Conservation (phyloP, 2,113 vertebrate genomes). For the Balaeniceps rex region DNA sequence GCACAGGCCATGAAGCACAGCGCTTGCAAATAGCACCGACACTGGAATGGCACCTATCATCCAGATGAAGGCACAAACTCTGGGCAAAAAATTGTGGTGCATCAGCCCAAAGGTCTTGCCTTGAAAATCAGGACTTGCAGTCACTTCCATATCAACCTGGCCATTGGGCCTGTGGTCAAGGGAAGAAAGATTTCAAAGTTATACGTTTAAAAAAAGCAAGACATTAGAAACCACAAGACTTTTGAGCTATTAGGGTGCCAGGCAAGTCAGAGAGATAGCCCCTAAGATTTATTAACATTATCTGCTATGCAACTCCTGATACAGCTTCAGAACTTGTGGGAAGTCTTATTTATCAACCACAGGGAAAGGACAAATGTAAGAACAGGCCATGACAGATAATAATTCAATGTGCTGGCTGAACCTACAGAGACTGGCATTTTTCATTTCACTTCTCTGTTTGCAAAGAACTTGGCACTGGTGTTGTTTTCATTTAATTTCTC, state of each 20-base stretch:
- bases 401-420: constrained; percentile 48
- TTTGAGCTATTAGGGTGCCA: constrained; percentile 53
- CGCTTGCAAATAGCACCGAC: neutral
- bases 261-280: constrained; percentile 17
- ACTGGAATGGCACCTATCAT: no score
- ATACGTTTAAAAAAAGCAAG: neutral
- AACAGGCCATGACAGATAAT: constrained; percentile 50
- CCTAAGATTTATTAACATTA: constrained; percentile 49
- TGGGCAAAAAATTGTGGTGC: no score
- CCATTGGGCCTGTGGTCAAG: neutral
- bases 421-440: constrained; percentile 45
- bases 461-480: constrained; percentile 53
- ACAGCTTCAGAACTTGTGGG: constrained; percentile 40
- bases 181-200: neutral
- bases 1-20: neutral
- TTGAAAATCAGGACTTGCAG: neutral
- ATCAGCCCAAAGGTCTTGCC: neutral
- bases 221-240: neutral
- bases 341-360: constrained; percentile 63
- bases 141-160: neutral
- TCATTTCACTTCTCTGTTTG: constrained; percentile 62
- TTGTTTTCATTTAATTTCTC: constrained; percentile 68
- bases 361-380: constrained; percentile 55
- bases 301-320: constrained; percentile 21
- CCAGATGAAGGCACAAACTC: neutral